Conservation (phyloP, 2,888 invertebrate genomes). For the Venusia cambrica region DNA sequence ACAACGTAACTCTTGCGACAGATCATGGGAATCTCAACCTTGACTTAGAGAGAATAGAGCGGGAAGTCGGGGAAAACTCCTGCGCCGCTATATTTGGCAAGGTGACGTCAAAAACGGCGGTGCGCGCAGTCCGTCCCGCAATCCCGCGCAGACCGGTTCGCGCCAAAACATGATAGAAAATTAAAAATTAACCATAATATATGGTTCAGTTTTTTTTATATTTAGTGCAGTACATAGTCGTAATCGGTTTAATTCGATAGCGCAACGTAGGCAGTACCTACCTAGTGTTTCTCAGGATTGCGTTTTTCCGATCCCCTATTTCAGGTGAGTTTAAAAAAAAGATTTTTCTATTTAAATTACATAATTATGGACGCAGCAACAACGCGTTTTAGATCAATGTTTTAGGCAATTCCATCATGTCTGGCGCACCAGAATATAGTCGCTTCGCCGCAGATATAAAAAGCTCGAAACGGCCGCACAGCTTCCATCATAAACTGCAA, state of each 20-base stretch:
- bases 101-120: constrained; percentile 59
- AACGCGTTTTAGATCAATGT: too few relatives aligned
- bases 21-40: constrained; percentile 34
- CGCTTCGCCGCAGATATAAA: too few relatives aligned
- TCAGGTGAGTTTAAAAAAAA: constrained; percentile 54
- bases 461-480: too few relatives aligned
- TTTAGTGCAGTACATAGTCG: constrained; percentile 40
- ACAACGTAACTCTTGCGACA: constrained; percentile 34
- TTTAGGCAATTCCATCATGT: too few relatives aligned
- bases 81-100: constrained; percentile 62
- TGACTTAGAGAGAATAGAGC: constrained; percentile 24
- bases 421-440: neutral
- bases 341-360: constrained; percentile 18
- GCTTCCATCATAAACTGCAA: constrained; percentile 1
- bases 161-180: constrained; percentile 41
- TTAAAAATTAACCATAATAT: constrained; percentile 40
- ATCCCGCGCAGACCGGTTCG: constrained; percentile 61
- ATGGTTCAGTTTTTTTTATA: constrained; percentile 37
- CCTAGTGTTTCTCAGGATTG: constrained; percentile 50
- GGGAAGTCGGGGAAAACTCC: constrained; percentile 39
- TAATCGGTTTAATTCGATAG: constrained; percentile 24
- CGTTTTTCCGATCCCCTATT: constrained; percentile 33
- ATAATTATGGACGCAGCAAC: too few relatives aligned
- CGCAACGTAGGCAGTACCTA: constrained; percentile 37
- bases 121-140: constrained; percentile 66